These are phyloP conservation scores for Drosophila mauritiana DNA, from an alignment of 1,140 invertebrate genomes.

Conservation along the genomic window DNA sequence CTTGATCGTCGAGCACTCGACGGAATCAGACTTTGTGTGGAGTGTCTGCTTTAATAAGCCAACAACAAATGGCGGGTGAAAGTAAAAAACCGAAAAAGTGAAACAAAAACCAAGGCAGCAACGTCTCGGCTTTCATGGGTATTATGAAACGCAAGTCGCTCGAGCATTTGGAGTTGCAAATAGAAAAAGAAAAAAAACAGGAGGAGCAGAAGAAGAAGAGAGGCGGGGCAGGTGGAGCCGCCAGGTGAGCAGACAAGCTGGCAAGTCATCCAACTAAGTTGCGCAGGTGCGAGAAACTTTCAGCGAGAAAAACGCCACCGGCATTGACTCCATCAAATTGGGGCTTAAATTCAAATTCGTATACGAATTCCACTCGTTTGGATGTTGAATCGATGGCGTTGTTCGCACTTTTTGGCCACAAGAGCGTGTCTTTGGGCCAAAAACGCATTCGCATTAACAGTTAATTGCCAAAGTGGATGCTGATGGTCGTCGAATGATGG, in stretches of 20 bases:
- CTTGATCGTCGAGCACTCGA: conserved; percentile 36
- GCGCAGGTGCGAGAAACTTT: conserved; percentile 61
- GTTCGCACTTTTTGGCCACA: conserved; percentile 53
- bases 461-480: conserved; percentile 50
- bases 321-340: conserved; percentile 43
- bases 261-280: conserved; percentile 49
- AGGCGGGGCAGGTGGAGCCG: conserved; percentile 8
- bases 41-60: too few species aligned
- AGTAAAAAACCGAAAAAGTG: conserved; percentile 48
- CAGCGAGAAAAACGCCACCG: conserved; percentile 30
- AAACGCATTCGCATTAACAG: conserved; percentile 40
- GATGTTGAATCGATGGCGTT: conserved; percentile 35
- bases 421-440: conserved; percentile 39
- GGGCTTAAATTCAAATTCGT: conserved; percentile 19
- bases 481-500: conserved; percentile 1
- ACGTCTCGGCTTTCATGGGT: conserved; percentile 58
- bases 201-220: background rate
- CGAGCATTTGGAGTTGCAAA: conserved; percentile 39
- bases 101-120: conserved; percentile 45
- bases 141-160: conserved; percentile 62
- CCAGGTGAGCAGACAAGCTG: conserved; percentile 35
- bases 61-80: conserved; percentile 18
- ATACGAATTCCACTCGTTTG: conserved; percentile 13
- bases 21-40: conserved; percentile 22
- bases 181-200: background rate